These are phyloP conservation scores for Rugalucina vietnamica DNA, from an alignment of 2,888 invertebrate species.

Conservation along the genomic window DNA sequence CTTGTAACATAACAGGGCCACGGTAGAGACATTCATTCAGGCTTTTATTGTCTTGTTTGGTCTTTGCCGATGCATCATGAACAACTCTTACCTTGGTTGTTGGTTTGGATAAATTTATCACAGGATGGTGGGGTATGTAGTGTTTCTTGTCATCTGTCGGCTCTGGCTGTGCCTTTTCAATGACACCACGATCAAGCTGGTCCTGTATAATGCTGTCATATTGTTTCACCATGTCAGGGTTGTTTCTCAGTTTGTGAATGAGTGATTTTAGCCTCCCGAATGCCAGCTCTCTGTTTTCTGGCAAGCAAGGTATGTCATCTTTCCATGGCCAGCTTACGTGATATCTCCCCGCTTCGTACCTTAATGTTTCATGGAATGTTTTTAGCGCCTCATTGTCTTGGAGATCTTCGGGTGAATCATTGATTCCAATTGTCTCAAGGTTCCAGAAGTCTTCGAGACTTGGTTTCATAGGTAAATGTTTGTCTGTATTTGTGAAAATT, in stretches of 20 bases:
- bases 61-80: conserved; percentile 34
- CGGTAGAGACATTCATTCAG: conserved; percentile 43
- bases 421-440: too few relatives aligned
- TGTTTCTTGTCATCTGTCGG: conserved; percentile 10
- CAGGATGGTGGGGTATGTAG: conserved; percentile 40
- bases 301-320: conserved; percentile 10
- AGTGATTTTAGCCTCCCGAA: conserved; percentile 30
- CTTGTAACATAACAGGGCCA: conserved; percentile 36
- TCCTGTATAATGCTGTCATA: conserved; percentile 34
- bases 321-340: conserved; percentile 43
- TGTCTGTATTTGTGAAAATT: too few relatives aligned
- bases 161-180: conserved; percentile 25
- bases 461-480: too few relatives aligned
- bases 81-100: conserved; percentile 29
- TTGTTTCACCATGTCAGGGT: conserved; percentile 15
- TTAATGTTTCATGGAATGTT: conserved; percentile 21
- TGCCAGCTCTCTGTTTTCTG: conserved; percentile 28
- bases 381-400: too few relatives aligned
- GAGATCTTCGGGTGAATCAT: too few relatives aligned
- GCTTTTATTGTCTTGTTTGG: conserved; percentile 17
- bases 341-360: conserved; percentile 25
- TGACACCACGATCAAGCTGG: conserved; percentile 29
- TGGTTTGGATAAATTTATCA: conserved; percentile 17
- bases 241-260: conserved; percentile 11
- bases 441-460: too few relatives aligned